A percentile compares a stretch with the other conserved stretches of the same genome.
phyloP scores from a whole-genome alignment of 2,797 vertebrate species.

The Danio aesculapii region DNA sequence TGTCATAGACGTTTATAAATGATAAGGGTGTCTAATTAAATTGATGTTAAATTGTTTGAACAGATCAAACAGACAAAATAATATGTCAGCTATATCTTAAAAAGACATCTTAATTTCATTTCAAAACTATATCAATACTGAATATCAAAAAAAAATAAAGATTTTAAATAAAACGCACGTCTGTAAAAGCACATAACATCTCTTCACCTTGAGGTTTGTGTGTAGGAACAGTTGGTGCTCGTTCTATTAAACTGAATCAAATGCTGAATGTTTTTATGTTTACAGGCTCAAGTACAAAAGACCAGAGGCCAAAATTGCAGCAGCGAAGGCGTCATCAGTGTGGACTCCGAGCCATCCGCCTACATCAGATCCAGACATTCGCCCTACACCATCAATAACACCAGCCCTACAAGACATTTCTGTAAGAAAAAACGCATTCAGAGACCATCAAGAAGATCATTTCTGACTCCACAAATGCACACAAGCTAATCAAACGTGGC shows the following conservation, averaged over 20 bases:
- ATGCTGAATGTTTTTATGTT: constrained; percentile 36
- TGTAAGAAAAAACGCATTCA: neutral
- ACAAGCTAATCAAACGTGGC: constrained; percentile 9
- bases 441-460: neutral
- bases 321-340: constrained; percentile 3
- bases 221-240: neutral
- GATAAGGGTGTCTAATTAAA: no score
- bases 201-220: neutral
- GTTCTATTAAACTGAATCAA: neutral
- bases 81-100: no score
- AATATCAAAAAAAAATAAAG: no score
- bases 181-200: neutral
- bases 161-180: neutral
- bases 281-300: constrained; percentile 28
- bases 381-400: neutral
- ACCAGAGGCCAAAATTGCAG: constrained; percentile 15
- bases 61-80: no score
- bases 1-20: no score
- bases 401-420: constrained; percentile 1
- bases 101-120: no score
- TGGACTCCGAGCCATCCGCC: neutral
- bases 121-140: no score
- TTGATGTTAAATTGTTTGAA: no score
- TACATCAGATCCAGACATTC: constrained; percentile 12
- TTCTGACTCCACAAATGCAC: constrained; percentile 27